Evolutionary conservation across 2,888 invertebrate species (phyloP).

Genomic region (Nomada fucata): DNA sequence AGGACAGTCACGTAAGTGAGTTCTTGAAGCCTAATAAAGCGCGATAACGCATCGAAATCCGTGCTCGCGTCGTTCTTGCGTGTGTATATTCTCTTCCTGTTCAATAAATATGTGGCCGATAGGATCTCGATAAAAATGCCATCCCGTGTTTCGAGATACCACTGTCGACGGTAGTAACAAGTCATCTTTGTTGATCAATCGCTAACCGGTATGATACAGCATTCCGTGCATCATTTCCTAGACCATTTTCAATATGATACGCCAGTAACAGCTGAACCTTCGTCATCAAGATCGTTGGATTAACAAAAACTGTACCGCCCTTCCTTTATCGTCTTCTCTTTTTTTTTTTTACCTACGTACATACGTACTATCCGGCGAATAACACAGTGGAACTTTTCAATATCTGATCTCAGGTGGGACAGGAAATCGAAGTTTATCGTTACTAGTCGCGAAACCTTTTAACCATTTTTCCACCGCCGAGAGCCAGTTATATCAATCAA

Average conservation of each 20-base stretch:
- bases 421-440: conserved; percentile 44
- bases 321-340: not conserved
- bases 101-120: conserved; percentile 44
- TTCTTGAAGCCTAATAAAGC: conserved; percentile 25
- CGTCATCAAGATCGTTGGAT: conserved; percentile 59
- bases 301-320: conserved; percentile 53
- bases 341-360: conserved; percentile 19
- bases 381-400: conserved; percentile 26
- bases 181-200: conserved; percentile 64
- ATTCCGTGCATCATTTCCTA: conserved; percentile 48
- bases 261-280: conserved; percentile 49
- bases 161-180: conserved; percentile 56
- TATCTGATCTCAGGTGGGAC: conserved; percentile 34
- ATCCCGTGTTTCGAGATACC: conserved; percentile 27
- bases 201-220: conserved; percentile 60
- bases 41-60: conserved; percentile 26
- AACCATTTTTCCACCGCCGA: conserved; percentile 25
- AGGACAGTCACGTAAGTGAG: conserved; percentile 27
- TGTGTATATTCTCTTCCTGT: conserved; percentile 11
- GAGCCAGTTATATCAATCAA: conserved; percentile 19
- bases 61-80: conserved; percentile 23
- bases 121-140: conserved; percentile 47
- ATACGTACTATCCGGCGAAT: conserved; percentile 16
- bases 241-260: conserved; percentile 58
- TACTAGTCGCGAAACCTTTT: conserved; percentile 29